Percentiles rank a stretch among this genome's conserved stretches.
Evolutionary conservation across 2,888 invertebrate genomes (phyloP).

Genomic region (Erannis defoliaria): DNA sequence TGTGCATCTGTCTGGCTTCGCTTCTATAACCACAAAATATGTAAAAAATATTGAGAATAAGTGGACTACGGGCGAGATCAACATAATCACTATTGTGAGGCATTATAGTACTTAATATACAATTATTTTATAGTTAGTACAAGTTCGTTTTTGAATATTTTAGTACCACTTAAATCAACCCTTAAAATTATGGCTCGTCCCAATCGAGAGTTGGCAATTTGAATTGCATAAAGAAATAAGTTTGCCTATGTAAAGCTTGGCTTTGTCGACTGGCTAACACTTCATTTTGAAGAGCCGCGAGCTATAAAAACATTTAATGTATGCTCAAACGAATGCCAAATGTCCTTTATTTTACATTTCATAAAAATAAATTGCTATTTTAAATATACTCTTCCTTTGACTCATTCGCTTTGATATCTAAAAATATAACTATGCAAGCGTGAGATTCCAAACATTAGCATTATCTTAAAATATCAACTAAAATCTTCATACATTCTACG

Average conservation of each 20-base stretch:
- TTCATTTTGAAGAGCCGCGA: slow-evolving; percentile 12
- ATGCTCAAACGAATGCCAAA: slow-evolving; percentile 32
- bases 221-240: slow-evolving; percentile 11
- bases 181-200: slow-evolving; percentile 8
- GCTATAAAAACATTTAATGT: slow-evolving; percentile 26
- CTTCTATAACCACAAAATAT: neutral
- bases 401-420: slow-evolving; percentile 21
- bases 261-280: slow-evolving; percentile 23
- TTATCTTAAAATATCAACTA: slow-evolving; percentile 44
- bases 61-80: neutral
- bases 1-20: neutral
- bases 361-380: slow-evolving; percentile 26
- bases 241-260: slow-evolving; percentile 20
- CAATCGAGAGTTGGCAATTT: slow-evolving; percentile 1
- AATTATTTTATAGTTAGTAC: too few species aligned
- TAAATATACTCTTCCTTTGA: slow-evolving; percentile 15
- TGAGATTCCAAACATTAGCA: slow-evolving; percentile 29
- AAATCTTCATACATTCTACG: slow-evolving; percentile 59
- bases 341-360: slow-evolving; percentile 27
- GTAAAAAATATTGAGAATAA: neutral
- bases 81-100: neutral
- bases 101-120: neutral
- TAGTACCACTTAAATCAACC: slow-evolving; percentile 8
- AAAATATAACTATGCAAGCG: slow-evolving; percentile 30
- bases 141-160: neutral